Evolutionary conservation across 2,797 vertebrate genomes (phyloP), one percentile per base, ranked within the genome.

Genomic region (Helostoma temminkii): DNA sequence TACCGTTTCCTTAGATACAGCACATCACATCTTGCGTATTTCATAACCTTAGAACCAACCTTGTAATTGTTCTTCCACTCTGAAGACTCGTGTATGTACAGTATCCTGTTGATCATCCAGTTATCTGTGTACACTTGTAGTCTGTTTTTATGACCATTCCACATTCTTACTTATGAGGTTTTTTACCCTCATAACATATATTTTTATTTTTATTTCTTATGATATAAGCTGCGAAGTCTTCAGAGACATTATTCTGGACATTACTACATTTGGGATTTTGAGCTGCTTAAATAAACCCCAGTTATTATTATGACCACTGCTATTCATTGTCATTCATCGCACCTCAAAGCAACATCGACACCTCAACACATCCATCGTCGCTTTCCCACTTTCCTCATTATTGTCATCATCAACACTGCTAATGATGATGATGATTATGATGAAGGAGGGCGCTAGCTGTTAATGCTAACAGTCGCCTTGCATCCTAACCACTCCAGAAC

Each of bases 291-390:
- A 65, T 56, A 50, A 18, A 47, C 18, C n/a, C n/a, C n/a, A n/a
- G n/a, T n/a, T n/a, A n/a, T n/a, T n/a, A n/a, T n/a, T n/a, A n/a
- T 9, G 45, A 34, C 3, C 10, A 28, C n/a, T 28, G n/a, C 7
- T 9, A 46, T 42, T 75, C 43, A 77, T 65, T 46, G 46, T 59
- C 58, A 14, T 9, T 68, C 34, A 74, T 47, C 18, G 1, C 34
- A 12, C 28, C 60, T 36, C 45, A 37, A 22, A 56, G 28, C 9
- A 65, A 16, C 9, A 19, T 19, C 19, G 1, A 47, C 62, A 66
- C 43, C 26, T 70, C 30, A 39, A 42, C 28, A 52, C 53, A 66
- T 19, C 42, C 34, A 4, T 43, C 24, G 22, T 56, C 32, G 14
- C 57, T 24, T 30, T 55, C 28, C 39, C 49, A 19, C 34, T 56